Evolutionary conservation across 2,797 vertebrate species (phyloP), one percentile per base, ranked within the genome.

Genomic region (Scolopax bukidnonensis): DNA sequence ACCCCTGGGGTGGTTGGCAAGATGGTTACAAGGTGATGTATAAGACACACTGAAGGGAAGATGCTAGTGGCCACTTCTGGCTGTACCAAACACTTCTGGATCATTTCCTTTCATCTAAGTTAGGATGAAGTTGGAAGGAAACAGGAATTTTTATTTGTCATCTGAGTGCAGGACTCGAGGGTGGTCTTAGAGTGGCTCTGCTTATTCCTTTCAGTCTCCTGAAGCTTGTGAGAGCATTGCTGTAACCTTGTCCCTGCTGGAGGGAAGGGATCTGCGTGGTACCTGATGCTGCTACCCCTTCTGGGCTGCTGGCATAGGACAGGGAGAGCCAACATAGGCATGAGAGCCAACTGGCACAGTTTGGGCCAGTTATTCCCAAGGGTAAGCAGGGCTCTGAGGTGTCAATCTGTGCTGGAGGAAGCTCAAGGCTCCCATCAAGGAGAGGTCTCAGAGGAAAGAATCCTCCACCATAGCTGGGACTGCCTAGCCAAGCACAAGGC

Each of bases 401-500:
- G 1, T 36, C 50, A 57, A 12, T 28, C 28, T 6, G 28, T 12
- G 51, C 33, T 23, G 25, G 27, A 67, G 33, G 15, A 54, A 54
- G 19, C 15, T 30, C 45, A 9, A 11, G 27, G 18, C 30, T 59
- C 53, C 38, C 30, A 19, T 11, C 28, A 12, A 38, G 23, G 24
- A 30, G 51, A 38, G 23, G 11, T 24, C 47, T 47, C 1, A 0
- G 20, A 60, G 40, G 7, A 68, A 4, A 61, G 13, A 12, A 65
- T 27, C 60, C 51, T 43, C 50, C 16, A 9, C 32, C 5, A 6
- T 14, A 32, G 61, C 28, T 5, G 28, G 61, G 19, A 28, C 27
- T 5, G 50, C 43, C 24, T 1, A 2, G 38, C 60, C 69, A 21
- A 30, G 47, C 28, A 7, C 0, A 0, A 61, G n/a, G 47, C 33